Evolutionary conservation across 2,113 vertebrate genomes (phyloP).

Genomic region (Anarrhichthys ocellatus): DNA sequence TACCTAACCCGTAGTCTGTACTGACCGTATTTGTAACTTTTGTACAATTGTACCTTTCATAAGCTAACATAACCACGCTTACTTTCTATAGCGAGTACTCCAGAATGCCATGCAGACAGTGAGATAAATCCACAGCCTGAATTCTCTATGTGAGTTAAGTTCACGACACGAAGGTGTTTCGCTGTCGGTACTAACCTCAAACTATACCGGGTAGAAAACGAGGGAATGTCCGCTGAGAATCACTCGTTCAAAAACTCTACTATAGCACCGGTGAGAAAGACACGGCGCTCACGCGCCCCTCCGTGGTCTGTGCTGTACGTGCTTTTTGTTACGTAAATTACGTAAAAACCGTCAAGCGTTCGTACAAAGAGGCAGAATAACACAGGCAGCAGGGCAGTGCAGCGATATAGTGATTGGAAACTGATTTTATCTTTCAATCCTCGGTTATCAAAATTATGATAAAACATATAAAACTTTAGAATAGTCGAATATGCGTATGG

Average conservation of each 20-base stretch:
- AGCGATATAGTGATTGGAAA: background rate
- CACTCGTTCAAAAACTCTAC: background rate
- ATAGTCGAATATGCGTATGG: background rate
- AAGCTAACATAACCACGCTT: background rate
- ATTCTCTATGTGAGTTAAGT: background rate
- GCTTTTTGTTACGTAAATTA: background rate
- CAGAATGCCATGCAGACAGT: background rate
- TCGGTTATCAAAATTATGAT: background rate
- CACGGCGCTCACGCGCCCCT: background rate
- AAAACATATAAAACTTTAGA: background rate
- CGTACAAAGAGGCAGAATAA: background rate
- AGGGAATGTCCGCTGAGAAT: background rate
- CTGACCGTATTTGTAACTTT: background rate
- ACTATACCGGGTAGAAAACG: background rate
- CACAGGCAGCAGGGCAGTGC: slow-evolving; percentile 8
- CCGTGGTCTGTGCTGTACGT: background rate
- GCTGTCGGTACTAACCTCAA: slow-evolving; percentile 20
- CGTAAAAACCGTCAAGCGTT: background rate
- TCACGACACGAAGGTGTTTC: background rate
- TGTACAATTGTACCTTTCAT: background rate
- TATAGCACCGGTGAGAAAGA: fast-evolving
- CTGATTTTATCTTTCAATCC: background rate
- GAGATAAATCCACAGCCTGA: background rate
- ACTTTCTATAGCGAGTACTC: background rate
- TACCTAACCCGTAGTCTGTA: background rate